Evolutionary conservation across 2,888 invertebrate species (phyloP), one percentile per base, ranked within the genome.

Genomic region (Lagria hirta): DNA sequence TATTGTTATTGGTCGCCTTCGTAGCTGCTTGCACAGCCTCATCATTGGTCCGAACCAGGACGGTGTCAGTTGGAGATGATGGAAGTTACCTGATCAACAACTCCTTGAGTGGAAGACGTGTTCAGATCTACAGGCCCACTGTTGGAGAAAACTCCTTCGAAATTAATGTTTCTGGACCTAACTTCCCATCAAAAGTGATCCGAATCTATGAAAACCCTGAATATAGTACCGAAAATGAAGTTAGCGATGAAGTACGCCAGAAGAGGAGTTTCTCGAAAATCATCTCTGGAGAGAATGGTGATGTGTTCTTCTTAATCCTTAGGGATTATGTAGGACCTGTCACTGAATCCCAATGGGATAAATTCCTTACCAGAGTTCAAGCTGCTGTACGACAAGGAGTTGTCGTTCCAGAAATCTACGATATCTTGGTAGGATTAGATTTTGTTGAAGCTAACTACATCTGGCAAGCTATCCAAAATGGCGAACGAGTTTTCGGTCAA

Each of bases 71-170:
- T 28, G 43, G 47, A 40, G 52, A 55, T 11, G 58, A 59, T 35
- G 57, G 57, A 7, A 58, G 48, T 20, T 54, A 59, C 26, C 28
- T 52, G 12, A 53, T 61, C 23, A 42, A 28, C n/a, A n/a, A 28
- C 6, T 44, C 35, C 2, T 40, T 40, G 4, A 33, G 34, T 18
- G 59, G 58, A 4, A 57, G 46, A 17, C 49, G 45, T 10, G 47
- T 59, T 5, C 36, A 42, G 10, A 57, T 61, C 16, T 32, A 46
- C 22, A 53, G 40, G 22, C 40, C 37, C 4, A 15, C 32, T 7
- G 17, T 35, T 7, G 59, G 55, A n/a, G 43, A 51, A 10, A 38
- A 40, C 15, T 43, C 46, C 40, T 45, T 54, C 16, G 57, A 59
- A 21, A 54, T 61, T 13, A 16, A 44, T 14, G 33, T 56, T 5